phyloP scores from a whole-genome alignment of 2,797 vertebrate species.

The Sitta carolinensis region DNA sequence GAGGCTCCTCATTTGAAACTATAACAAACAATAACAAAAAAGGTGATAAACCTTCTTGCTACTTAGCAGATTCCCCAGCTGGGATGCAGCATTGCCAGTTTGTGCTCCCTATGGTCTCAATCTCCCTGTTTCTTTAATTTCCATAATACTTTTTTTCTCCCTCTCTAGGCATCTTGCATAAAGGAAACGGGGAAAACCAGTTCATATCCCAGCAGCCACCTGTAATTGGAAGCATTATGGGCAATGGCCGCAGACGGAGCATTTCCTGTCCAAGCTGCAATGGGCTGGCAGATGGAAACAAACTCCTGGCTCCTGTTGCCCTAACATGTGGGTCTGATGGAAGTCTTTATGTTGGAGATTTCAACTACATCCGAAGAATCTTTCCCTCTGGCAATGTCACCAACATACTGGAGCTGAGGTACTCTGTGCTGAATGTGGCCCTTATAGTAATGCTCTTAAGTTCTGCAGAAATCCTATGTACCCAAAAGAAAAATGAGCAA shows the following conservation, averaged over 20 bases:
- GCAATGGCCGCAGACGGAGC: conserved; percentile 92
- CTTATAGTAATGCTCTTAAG: background rate
- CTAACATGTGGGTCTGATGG: conserved; percentile 93
- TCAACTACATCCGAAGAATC: conserved; percentile 98
- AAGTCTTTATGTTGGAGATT: conserved; percentile 97
- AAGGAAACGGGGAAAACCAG: conserved; percentile 96
- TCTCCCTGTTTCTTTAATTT: background rate
- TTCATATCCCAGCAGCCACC: conserved; percentile 98
- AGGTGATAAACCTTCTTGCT: background rate
- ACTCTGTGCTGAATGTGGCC: conserved; percentile 10
- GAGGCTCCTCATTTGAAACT: background rate
- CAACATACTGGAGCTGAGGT: conserved; percentile 97
- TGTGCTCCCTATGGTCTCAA: background rate
- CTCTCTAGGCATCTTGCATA: conserved; percentile 92
- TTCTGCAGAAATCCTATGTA: background rate
- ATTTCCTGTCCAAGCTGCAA: conserved; percentile 99
- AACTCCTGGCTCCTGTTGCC: conserved; percentile 94
- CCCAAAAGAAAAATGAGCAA: background rate
- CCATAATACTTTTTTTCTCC: background rate
- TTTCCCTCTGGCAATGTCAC: conserved; percentile 97
- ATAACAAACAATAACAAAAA: background rate
- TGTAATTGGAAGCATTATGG: conserved; percentile 96
- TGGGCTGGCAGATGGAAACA: conserved; percentile 96
- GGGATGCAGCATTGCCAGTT: background rate
- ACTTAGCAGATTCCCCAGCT: background rate